Base-by-base conservation (phyloP, 2,113 vertebrate genomes). In the Lonchura striata region DNA sequence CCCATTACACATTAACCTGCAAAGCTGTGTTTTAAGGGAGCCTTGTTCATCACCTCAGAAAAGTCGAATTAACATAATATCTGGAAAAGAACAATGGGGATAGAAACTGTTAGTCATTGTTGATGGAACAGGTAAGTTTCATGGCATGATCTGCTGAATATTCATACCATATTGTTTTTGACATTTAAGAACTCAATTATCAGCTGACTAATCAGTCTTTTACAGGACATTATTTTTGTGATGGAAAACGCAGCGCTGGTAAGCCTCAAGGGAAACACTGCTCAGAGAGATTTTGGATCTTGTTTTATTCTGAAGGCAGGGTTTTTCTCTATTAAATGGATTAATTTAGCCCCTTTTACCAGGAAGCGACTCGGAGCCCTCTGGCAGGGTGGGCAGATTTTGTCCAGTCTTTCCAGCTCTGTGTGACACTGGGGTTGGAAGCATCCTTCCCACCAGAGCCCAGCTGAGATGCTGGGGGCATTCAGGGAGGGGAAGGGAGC, bases 161-260 rank as follows among this genome's bases (percentile, higher is more conserved):
- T 98, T 98, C 98, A 98, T 98, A 92, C 96, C 33, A 93, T 96
- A 98, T 98, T 98, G 97, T 98, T 98, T 98, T 98, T 98, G 98
- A 98, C 98, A 98, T 98, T 98, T 98, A 98, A 98, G 98, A 97
- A 98, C 98, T 98, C 98, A 98, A 98, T 98, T 98, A 98, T 98
- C 97, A 94, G 95, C 97, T 98, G 97, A 98, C 97, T 98, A 98
- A 98, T 98, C 98, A 98, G 98, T 96, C 97, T 97, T 98, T 97
- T 98, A 97, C 96, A 96, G 97, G 94, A 86, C 49, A 81, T 97
- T 97, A 95, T 98, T 98, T 97, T 97, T 96, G 96, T 88, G 91
- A 97, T 96, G 97, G 90, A 95, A 96, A 94, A 95, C 49, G 76
- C 96, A 96, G 97, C 28, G 2, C 94, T 86, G 86, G 96, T 84